Conservation (phyloP, 2,113 vertebrate genomes). For the Mellivora capensis region DNA sequence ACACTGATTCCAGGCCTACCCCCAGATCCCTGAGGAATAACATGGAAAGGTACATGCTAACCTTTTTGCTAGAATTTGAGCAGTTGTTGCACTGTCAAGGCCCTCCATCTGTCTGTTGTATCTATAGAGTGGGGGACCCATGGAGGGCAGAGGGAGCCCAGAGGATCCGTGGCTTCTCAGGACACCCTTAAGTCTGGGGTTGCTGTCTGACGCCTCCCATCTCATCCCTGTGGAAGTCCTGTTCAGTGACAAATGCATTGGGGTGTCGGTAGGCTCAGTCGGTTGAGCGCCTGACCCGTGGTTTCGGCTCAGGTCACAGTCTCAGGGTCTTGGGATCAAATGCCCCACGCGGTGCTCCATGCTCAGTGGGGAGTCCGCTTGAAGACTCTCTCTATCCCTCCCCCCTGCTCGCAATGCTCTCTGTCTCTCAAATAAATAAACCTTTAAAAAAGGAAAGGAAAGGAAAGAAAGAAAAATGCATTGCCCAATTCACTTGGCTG, state of each 20-base stretch:
- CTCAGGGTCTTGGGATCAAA: neutral
- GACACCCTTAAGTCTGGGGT: too few species aligned
- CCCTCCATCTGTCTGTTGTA: neutral
- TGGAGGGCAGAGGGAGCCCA: neutral
- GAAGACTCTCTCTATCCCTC: neutral
- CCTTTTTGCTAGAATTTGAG: neutral
- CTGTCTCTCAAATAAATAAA: neutral
- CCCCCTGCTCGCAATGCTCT: neutral
- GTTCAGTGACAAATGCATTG: neutral
- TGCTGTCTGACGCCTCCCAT: neutral
- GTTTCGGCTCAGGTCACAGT: neutral
- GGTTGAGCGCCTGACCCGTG: neutral
- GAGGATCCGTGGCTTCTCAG: neutral
- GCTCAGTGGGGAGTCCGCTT: neutral
- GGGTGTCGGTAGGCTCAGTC: neutral
- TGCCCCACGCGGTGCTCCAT: neutral
- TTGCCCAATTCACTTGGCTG: neutral
- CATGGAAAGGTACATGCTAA: neutral
- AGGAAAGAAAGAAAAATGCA: neutral
- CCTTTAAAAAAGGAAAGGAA: neutral
- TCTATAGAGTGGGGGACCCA: neutral
- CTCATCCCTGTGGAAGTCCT: neutral
- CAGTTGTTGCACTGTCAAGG: too few species aligned
- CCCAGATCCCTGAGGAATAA: neutral
- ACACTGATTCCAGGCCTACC: neutral